These are phyloP conservation scores for Vandiemenella viatica DNA, from an alignment of 2,888 invertebrate species.

Conservation along the genomic window DNA sequence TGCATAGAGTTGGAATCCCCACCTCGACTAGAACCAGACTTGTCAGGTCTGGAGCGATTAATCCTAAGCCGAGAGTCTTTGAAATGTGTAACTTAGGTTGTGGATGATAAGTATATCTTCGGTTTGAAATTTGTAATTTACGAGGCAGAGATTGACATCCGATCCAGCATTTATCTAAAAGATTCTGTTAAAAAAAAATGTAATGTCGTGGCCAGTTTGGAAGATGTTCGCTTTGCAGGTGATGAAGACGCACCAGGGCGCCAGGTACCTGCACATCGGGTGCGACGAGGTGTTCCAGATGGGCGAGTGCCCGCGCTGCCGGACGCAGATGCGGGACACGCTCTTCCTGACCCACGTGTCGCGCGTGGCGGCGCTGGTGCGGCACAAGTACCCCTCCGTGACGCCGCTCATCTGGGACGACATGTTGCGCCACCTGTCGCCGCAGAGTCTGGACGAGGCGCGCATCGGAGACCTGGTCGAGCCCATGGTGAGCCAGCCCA, in stretches of 20 bases:
- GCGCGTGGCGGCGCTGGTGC: conserved; percentile 42
- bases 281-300: conserved; percentile 60
- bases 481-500: conserved; percentile 47
- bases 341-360: conserved; percentile 48
- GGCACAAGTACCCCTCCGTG: conserved; percentile 34
- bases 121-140: too few relatives aligned
- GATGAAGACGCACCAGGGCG: conserved; percentile 24
- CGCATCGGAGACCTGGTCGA: conserved; percentile 51
- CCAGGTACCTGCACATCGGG: conserved; percentile 50
- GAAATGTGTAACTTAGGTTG: too few relatives aligned
- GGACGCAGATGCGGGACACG: conserved; percentile 33
- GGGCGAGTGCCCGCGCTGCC: conserved; percentile 48
- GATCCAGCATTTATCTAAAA: too few relatives aligned
- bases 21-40: too few relatives aligned
- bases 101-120: too few relatives aligned
- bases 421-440: conserved; percentile 51
- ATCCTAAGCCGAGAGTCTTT: too few relatives aligned
- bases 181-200: too few relatives aligned
- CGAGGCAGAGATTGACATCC: too few relatives aligned
- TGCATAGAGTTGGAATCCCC: too few relatives aligned
- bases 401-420: conserved; percentile 66
- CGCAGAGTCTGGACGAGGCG: conserved; percentile 41
- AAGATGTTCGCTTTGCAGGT: conserved; percentile 25
- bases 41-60: too few relatives aligned
- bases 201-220: too few relatives aligned